phyloP scores from a whole-genome alignment of 2,888 invertebrate genomes.

The Homarus gammarus region DNA sequence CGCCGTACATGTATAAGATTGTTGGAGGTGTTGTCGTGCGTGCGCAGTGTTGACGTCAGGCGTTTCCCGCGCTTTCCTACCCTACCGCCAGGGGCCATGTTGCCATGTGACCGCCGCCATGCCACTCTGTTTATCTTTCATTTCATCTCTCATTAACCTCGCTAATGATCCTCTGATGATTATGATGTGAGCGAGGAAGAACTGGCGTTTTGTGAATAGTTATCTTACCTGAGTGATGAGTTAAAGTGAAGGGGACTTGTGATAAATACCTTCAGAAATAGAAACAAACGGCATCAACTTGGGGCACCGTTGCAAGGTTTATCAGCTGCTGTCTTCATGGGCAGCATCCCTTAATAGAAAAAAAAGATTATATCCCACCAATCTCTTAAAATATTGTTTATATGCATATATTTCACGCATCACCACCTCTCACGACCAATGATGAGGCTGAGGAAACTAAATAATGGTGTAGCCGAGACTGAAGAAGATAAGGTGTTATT shows the following conservation, averaged over 20 bases:
- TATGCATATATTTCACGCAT: background rate
- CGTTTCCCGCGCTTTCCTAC: constrained; percentile 1
- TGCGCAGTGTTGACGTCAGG: constrained; percentile 13
- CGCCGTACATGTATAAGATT: too few species aligned
- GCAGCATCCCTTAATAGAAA: background rate
- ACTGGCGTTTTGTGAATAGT: too few species aligned
- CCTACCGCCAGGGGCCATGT: background rate
- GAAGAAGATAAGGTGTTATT: background rate
- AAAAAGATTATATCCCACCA: background rate
- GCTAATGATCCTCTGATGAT: too few species aligned
- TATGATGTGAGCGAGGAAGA: too few species aligned
- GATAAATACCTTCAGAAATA: too few species aligned
- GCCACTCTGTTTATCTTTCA: too few species aligned
- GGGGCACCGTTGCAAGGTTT: background rate
- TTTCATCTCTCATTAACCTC: too few species aligned
- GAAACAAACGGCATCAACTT: background rate
- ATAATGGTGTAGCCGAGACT: too few species aligned
- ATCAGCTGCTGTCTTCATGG: background rate
- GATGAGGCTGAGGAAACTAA: background rate
- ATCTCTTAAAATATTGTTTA: background rate
- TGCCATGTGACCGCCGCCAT: background rate
- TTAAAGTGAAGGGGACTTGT: too few species aligned
- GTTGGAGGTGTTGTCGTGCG: background rate
- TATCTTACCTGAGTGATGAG: too few species aligned
- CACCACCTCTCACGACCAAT: background rate